Evolutionary conservation across 2,888 invertebrate species (phyloP).

Genomic region (Drosophila barbarae): DNA sequence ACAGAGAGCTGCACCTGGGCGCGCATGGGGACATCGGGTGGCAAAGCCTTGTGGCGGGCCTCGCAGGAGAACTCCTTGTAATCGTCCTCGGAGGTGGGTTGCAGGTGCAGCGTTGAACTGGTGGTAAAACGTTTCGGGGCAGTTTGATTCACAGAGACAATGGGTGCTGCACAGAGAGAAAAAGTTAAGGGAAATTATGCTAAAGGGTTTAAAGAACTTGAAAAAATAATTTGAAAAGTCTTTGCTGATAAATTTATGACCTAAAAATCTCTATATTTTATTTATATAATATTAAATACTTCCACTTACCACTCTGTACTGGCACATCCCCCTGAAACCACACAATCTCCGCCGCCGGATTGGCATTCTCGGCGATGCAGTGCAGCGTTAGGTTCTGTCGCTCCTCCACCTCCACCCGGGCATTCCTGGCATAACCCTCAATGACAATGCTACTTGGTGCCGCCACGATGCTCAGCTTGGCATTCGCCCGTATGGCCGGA

Average conservation of each 20-base stretch:
- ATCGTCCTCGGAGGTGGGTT: conserved; percentile 76
- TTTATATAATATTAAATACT: not conserved
- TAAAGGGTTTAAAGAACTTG: not conserved
- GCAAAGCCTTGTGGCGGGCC: conserved; percentile 76
- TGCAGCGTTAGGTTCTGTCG: conserved; percentile 76
- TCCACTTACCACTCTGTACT: conserved; percentile 59
- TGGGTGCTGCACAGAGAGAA: conserved; percentile 52
- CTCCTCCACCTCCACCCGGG: conserved; percentile 77
- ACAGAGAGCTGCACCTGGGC: conserved; percentile 77
- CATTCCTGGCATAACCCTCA: conserved; percentile 76
- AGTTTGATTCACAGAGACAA: conserved; percentile 73
- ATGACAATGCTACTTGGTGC: conserved; percentile 77
- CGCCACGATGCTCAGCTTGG: conserved; percentile 86
- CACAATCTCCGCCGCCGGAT: conserved; percentile 77
- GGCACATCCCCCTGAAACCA: conserved; percentile 76
- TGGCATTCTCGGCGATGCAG: conserved; percentile 77
- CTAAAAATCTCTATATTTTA: not conserved
- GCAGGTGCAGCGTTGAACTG: conserved; percentile 67
- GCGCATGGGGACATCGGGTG: conserved; percentile 78
- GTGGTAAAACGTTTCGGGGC: conserved; percentile 73
- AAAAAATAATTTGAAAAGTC: not conserved
- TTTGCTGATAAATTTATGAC: not conserved
- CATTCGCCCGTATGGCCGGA: conserved; percentile 92
- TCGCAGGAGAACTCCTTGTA: conserved; percentile 78
- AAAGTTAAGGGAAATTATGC: not conserved